These are phyloP conservation scores for Pteromalus puparum DNA, from an alignment of 1,140 invertebrate genomes.

Conservation along the genomic window DNA sequence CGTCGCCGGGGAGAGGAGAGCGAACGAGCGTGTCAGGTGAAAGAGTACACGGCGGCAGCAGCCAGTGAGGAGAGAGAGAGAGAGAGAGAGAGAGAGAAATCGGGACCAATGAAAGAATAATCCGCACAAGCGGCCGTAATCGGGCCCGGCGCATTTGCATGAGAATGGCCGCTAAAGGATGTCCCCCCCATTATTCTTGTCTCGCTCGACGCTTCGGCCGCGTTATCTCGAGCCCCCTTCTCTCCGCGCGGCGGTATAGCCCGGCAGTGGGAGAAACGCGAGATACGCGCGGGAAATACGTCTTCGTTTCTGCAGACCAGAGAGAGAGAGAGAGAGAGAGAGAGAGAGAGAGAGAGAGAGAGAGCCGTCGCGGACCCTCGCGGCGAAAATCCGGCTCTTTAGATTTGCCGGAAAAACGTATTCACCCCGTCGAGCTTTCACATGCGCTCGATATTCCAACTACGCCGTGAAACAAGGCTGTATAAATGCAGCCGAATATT, in stretches of 20 bases:
- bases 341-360: too few species aligned
- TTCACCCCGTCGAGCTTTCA: too few species aligned
- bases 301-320: constrained; percentile 26
- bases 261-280: too few species aligned
- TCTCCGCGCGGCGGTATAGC: constrained; percentile 30
- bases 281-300: constrained; percentile 37
- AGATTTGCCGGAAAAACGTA: background rate
- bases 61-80: background rate
- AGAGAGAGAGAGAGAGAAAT: background rate
- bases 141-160: constrained; percentile 68
- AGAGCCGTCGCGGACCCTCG: background rate
- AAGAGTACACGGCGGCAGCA: background rate
- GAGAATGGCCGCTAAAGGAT: constrained; percentile 70
- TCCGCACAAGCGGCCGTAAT: constrained; percentile 69
- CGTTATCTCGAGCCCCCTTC: constrained; percentile 62
- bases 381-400: background rate
- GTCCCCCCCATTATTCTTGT: constrained; percentile 68
- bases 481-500: too few species aligned
- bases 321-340: too few species aligned
- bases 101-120: constrained; percentile 67
- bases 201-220: constrained; percentile 38
- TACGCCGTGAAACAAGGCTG: too few species aligned
- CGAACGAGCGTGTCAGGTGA: background rate
- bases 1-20: background rate
- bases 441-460: too few species aligned